Evolutionary conservation across 2,888 invertebrate species (phyloP).

Genomic region (Brachyopa scutellaris): DNA sequence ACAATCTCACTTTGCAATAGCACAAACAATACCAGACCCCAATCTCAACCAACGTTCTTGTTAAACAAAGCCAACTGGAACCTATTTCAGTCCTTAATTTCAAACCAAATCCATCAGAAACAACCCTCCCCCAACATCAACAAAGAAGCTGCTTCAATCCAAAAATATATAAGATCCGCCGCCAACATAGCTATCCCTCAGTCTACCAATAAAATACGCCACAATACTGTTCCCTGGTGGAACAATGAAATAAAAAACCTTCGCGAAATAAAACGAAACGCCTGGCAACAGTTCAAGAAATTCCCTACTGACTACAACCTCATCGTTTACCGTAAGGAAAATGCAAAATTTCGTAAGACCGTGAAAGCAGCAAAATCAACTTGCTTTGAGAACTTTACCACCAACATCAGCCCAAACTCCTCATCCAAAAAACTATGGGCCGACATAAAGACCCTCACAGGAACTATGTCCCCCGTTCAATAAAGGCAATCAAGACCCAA

Average conservation of each 20-base stretch:
- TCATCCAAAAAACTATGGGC: conserved; percentile 17
- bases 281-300: not conserved
- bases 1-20: not conserved
- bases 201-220: not conserved
- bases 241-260: not conserved
- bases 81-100: not conserved
- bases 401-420: conserved; percentile 22
- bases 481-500: conserved; percentile 5
- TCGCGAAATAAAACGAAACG: conserved; percentile 8
- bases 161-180: conserved; percentile 8
- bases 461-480: conserved; percentile 1
- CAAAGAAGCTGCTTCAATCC: not conserved
- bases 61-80: not conserved
- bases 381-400: not conserved
- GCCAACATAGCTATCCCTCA: conserved; percentile 11
- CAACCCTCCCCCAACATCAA: not conserved
- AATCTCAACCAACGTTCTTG: too few relatives aligned
- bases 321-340: not conserved
- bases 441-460: conserved; percentile 27
- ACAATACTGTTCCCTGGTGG: not conserved
- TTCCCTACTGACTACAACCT: not conserved
- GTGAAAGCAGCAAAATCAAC: not conserved
- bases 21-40: too few relatives aligned
- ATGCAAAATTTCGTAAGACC: conserved; percentile 3
- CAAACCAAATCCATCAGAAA: not conserved